These are phyloP conservation scores for Platysternon megacephalum DNA, from an alignment of 2,113 vertebrate species.

Conservation along the genomic window DNA sequence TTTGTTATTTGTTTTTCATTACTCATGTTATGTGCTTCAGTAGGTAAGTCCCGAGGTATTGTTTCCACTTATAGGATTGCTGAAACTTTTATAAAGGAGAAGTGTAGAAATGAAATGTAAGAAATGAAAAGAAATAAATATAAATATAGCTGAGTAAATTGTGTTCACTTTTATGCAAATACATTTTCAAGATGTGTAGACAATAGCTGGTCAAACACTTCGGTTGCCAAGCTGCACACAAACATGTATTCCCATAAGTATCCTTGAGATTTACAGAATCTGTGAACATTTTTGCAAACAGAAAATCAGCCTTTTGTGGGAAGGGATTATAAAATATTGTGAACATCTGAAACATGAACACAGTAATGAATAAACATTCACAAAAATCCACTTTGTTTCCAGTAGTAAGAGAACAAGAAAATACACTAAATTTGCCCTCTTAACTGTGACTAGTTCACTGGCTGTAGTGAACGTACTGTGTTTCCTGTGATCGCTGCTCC, in stretches of 20 bases:
- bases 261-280: neutral
- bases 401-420: conserved; percentile 38
- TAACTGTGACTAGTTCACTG: conserved; percentile 17
- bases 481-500: neutral
- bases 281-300: neutral
- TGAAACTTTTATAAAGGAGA: neutral
- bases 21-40: neutral
- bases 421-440: neutral
- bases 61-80: neutral
- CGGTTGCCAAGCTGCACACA: neutral
- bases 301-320: neutral
- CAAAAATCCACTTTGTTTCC: neutral
- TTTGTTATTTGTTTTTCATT: neutral
- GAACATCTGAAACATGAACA: conserved; percentile 28
- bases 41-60: neutral
- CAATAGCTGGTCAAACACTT: neutral
- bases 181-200: neutral
- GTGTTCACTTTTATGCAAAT: neutral
- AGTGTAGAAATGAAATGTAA: neutral
- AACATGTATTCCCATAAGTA: neutral
- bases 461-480: neutral
- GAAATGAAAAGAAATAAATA: neutral
- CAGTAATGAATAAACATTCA: neutral
- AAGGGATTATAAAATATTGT: neutral
- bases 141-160: neutral